These are phyloP conservation scores for Xyrauchen texanus DNA, from an alignment of 2,113 vertebrate species.

Conservation along the genomic window DNA sequence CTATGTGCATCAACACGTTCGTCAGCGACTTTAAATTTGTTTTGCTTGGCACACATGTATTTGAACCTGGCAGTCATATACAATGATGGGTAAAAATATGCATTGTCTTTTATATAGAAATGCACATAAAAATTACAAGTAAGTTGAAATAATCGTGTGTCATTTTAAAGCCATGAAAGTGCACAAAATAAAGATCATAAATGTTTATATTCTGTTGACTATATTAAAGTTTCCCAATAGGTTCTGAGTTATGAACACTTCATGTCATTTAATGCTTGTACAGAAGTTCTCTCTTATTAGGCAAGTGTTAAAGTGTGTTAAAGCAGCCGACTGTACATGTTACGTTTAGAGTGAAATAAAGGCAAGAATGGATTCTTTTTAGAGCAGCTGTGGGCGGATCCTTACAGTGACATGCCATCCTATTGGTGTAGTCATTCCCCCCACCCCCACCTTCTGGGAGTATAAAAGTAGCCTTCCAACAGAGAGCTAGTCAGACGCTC, in stretches of 20 bases:
- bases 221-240: no score
- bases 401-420: not conserved
- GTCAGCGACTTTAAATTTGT: no score
- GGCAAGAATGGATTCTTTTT: slow-evolving; percentile 36
- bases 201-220: no score
- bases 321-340: slow-evolving; percentile 1
- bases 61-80: no score
- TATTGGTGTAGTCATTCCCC: slow-evolving; percentile 67
- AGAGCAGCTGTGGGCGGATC: slow-evolving; percentile 56
- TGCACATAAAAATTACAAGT: no score
- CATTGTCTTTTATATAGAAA: no score
- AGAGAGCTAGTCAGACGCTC: slow-evolving; percentile 32
- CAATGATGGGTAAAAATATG: no score
- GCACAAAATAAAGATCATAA: no score
- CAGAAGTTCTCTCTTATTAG: not conserved
- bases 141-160: not conserved
- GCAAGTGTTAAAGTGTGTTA: not conserved
- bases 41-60: no score
- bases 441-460: slow-evolving; percentile 46
- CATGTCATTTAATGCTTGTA: no score
- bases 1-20: no score
- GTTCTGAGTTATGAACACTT: no score
- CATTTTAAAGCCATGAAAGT: not conserved
- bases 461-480: slow-evolving; percentile 67
- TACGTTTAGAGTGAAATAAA: slow-evolving; percentile 36